Evolutionary conservation across 2,797 vertebrate species (phyloP), one percentile per base, ranked within the genome.

Genomic region (Acanthornis magna): DNA sequence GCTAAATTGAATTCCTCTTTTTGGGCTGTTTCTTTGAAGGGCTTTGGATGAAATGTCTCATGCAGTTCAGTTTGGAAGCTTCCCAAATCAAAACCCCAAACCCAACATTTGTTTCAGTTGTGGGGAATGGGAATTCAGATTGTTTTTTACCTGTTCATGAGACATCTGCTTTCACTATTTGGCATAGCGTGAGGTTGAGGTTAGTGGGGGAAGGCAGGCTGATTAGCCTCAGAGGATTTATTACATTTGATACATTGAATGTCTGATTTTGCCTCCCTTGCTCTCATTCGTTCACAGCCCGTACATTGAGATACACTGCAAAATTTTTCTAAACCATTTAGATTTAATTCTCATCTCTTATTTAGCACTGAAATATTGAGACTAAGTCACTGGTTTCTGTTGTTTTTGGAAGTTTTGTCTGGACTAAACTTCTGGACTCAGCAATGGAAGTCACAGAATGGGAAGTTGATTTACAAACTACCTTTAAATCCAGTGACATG

Each of bases 91-190:
- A 82, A 84, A 70, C 63, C 74, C 89, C 91, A 76, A 79, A 80
- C 82, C 62, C 38, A 72, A 63, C 85, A 71, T 95, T 96, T 95
- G 93, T 94, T 96, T 96, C 97, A 95, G 91, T 96, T 96, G 91
- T 93, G 93, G 88, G 83, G 93, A 96, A 92, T 95, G 93, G 91
- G 96, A 87, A 95, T 96, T 96, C 78, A 80, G 79, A 89, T 89
- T 91, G 79, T 45, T 95, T 97, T 97, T 93, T 97, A 97, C 97
- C 96, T 97, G 94, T 95, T 94, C 94, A 71, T 61, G 92, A 97
- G 96, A 97, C 97, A 98, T 98, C 98, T 98, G 97, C 97, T 98
- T 98, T 98, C 97, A 95, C 96, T 98, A 97, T 98, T 97, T 97
- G 96, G 93, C 93, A 78, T 96, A 95, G 84, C 23, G 19, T 97